phyloP scores from a whole-genome alignment of 2,113 vertebrate species.

The Chaetorhynchus papuensis region DNA sequence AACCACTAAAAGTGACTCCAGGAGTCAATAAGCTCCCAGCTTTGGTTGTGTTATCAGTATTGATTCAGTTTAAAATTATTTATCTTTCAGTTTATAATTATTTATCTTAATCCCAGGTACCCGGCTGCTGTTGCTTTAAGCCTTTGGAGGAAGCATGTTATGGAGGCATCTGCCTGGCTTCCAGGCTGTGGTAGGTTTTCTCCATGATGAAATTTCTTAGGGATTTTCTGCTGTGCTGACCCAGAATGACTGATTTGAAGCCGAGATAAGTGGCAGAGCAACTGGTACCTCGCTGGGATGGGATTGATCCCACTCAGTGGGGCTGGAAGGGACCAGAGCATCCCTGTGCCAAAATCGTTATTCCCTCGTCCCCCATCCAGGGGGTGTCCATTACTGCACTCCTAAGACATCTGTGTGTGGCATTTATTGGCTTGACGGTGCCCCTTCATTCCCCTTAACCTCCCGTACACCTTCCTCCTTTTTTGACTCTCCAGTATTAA shows the following conservation, averaged over 20 bases:
- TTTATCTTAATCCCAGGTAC: background rate
- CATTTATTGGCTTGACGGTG: background rate
- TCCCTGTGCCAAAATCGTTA: rapidly evolving
- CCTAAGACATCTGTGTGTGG: background rate
- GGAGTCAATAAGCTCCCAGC: background rate
- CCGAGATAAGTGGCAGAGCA: rapidly evolving
- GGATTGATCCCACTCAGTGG: too few species aligned
- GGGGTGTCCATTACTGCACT: background rate
- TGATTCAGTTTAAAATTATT: background rate
- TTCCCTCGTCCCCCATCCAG: background rate
- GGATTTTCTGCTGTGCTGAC: background rate
- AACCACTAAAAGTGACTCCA: background rate
- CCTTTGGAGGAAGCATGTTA: background rate
- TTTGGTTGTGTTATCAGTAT: background rate
- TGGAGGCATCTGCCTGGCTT: rapidly evolving
- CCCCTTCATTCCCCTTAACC: background rate
- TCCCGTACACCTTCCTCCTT: background rate
- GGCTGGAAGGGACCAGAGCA: background rate
- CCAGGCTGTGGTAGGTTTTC: background rate
- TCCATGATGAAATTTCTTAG: background rate
- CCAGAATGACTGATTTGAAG: rapidly evolving
- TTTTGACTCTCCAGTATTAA: background rate
- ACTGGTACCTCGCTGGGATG: background rate
- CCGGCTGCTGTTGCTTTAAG: background rate
- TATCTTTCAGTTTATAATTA: background rate